Percentiles rank a stretch among this genome's conserved stretches.
Evolutionary conservation across 2,113 vertebrate species (phyloP).

Genomic region (Dipodomys merriami): DNA sequence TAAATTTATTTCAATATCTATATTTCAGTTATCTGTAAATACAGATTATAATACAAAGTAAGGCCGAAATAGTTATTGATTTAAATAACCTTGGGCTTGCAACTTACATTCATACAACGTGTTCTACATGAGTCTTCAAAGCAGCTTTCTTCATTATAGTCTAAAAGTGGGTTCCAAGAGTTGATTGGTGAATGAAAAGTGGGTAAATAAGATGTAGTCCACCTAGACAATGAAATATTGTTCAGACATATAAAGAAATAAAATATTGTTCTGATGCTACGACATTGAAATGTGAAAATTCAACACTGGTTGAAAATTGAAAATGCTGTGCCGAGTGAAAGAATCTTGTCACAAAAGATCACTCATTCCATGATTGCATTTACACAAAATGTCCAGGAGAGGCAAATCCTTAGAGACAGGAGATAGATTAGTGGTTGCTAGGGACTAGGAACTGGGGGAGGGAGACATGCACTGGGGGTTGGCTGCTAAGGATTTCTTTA

Average conservation of each 20-base stretch:
- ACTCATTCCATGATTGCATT: background rate
- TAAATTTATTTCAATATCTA: background rate
- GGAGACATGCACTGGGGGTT: background rate
- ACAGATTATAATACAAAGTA: background rate
- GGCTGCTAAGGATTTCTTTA: background rate
- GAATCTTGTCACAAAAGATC: background rate
- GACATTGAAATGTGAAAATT: no score
- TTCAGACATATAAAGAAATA: background rate
- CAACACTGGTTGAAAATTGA: background rate
- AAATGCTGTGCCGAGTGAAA: constrained; percentile 22
- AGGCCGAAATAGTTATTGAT: background rate
- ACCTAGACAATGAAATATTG: background rate
- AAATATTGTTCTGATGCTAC: background rate
- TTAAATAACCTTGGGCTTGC: background rate
- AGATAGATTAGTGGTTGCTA: background rate
- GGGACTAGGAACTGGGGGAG: background rate
- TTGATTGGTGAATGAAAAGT: constrained; percentile 8
- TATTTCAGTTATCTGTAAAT: background rate
- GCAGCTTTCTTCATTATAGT: background rate
- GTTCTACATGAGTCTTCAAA: background rate
- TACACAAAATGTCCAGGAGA: background rate
- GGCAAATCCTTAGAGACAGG: background rate
- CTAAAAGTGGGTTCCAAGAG: background rate
- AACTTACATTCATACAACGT: background rate
- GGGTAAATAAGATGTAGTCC: background rate